phyloP scores from a whole-genome alignment of 2,888 invertebrate species.

The Ophioninae sp. region DNA sequence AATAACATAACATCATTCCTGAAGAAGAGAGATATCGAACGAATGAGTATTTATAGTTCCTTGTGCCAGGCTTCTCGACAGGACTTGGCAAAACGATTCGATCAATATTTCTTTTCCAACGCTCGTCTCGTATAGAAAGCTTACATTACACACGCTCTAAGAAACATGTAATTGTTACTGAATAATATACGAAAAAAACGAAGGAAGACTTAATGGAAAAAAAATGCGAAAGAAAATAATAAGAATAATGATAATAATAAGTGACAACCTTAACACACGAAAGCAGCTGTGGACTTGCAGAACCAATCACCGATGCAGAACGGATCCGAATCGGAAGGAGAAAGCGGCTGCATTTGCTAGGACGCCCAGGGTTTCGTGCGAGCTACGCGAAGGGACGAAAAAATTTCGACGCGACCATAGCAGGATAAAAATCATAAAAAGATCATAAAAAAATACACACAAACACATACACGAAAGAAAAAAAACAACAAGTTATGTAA shows the following conservation, averaged over 20 bases:
- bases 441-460: constrained; percentile 2
- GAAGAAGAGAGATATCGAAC: constrained; percentile 46
- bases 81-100: not conserved
- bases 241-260: constrained; percentile 15
- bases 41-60: constrained; percentile 41
- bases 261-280: constrained; percentile 77
- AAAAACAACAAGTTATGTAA: constrained; percentile 58
- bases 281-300: constrained; percentile 90
- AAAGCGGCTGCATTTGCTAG: constrained; percentile 92
- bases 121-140: not conserved
- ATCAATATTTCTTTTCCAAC: not conserved
- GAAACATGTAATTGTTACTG: not conserved
- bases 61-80: constrained; percentile 35
- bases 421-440: constrained; percentile 32
- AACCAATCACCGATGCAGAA: constrained; percentile 90
- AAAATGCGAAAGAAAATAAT: constrained; percentile 16
- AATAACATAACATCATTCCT: constrained; percentile 25
- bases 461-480: constrained; percentile 17
- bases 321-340: constrained; percentile 91
- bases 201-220: not conserved
- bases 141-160: not conserved
- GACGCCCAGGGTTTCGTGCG: constrained; percentile 64
- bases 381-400: constrained; percentile 37
- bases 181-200: not conserved
- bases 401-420: not conserved